phyloP scores from a whole-genome alignment of 2,797 vertebrate species.

The Dipus sagitta region DNA sequence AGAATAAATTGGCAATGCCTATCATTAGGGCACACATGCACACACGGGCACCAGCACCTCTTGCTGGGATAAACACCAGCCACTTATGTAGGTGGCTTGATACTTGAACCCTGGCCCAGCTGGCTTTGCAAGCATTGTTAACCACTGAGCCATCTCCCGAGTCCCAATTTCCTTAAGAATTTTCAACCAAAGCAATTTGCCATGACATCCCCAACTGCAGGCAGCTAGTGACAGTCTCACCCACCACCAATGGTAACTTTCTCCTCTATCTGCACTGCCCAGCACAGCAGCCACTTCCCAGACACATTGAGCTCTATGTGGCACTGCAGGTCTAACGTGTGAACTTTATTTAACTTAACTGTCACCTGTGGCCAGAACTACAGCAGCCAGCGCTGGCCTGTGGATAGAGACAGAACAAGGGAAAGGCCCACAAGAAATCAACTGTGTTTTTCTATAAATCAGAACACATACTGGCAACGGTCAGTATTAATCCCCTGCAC shows the following conservation, averaged over 20 bases:
- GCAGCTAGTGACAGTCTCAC: not conserved
- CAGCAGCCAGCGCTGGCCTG: not conserved
- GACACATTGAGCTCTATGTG: not conserved
- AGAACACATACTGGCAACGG: not conserved
- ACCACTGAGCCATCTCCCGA: no score
- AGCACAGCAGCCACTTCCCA: not conserved
- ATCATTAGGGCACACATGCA: not conserved
- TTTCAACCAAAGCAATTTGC: constrained; percentile 29
- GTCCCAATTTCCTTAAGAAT: not conserved
- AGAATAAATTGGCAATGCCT: no score
- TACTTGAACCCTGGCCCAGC: no score
- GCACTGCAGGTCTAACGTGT: not conserved
- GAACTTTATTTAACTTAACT: not conserved
- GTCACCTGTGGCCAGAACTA: not conserved
- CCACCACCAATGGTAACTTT: not conserved
- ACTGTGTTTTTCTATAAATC: not conserved
- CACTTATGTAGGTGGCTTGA: no score
- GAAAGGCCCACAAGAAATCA: not conserved
- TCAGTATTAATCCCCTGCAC: not conserved
- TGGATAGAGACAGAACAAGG: not conserved
- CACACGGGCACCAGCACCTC: not conserved
- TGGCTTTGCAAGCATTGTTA: no score
- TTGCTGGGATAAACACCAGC: no score
- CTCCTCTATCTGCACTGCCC: not conserved
- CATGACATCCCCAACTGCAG: not conserved